Evolutionary conservation across 2,888 invertebrate species (phyloP), one percentile per base, ranked within the genome.

Genomic region (Salticus scenicus): DNA sequence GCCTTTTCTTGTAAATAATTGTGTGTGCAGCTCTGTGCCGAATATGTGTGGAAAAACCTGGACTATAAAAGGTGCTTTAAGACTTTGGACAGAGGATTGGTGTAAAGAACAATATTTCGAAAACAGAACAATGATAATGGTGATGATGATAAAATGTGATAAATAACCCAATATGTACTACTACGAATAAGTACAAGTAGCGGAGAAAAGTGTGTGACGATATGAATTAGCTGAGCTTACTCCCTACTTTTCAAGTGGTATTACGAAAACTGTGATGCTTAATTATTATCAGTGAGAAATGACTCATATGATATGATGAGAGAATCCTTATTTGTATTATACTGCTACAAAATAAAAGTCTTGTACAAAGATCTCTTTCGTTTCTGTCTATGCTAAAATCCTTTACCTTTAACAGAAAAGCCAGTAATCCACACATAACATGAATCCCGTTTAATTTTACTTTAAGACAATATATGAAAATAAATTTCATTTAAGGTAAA

Each of bases 221-320:
- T 37, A 31, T 51, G 67, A n/a, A 47, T 47, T 67, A 73, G 66
- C 37, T 76, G 83, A 83, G 83, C 83, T 83, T 83, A 83, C 76
- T 76, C 70, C 83, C 83, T 67, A n/a, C 47, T 76, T 33, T 66
- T 37, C 64, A 76, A 76, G 83, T 83, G 83, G 83, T 83, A 83
- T 83, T 83, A 76, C 76, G 72, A 83, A 17, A 42, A 76, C 83
- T 83, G 83, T 83, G 83, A 83, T 83, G 76, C 74, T 47, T 37
- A 69, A 30, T 69, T 82, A 70, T 70, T 64, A 37, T 83, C 67
- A 28, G 42, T 77, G 64, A 63, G 28, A 66, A 57, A 66, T 47
- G 41, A 64, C 24, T 69, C 37, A 57, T 37, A 17, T 17, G n/a
- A 66, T 17, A 31, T 14, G 67, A 67, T 67, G 57, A 83, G 66